Evolutionary conservation across 2,888 invertebrate species (phyloP).

Genomic region (Ophraella communa): DNA sequence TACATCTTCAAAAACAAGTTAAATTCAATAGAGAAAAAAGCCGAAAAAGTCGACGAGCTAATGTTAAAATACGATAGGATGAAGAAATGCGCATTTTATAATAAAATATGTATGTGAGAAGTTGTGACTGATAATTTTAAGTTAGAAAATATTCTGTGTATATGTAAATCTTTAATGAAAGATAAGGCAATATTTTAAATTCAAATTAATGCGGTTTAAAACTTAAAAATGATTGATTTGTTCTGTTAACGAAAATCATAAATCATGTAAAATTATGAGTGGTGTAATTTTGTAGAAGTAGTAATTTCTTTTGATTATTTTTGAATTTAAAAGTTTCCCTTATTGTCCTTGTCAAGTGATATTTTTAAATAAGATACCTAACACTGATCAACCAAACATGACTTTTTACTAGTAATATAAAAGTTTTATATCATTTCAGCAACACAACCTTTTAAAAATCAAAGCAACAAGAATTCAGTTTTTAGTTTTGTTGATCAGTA

Average conservation of each 20-base stretch:
- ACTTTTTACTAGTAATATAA: too few relatives aligned
- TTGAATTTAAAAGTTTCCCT: not conserved
- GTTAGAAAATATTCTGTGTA: slow-evolving; percentile 15
- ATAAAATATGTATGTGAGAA: slow-evolving; percentile 41
- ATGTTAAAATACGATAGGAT: slow-evolving; percentile 41
- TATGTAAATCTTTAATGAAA: slow-evolving; percentile 33
- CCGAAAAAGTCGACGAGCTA: slow-evolving; percentile 48
- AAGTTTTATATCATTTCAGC: too few relatives aligned
- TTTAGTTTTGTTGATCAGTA: too few relatives aligned
- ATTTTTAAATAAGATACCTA: slow-evolving; percentile 18
- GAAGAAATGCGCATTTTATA: slow-evolving; percentile 41
- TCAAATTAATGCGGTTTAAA: not conserved
- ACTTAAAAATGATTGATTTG: too few relatives aligned
- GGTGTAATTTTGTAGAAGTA: too few relatives aligned
- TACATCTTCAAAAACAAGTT: slow-evolving; percentile 47
- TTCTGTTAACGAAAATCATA: too few relatives aligned
- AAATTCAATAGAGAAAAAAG: slow-evolving; percentile 46
- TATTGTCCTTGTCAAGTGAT: slow-evolving; percentile 18
- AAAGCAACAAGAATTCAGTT: too few relatives aligned
- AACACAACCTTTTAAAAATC: too few relatives aligned
- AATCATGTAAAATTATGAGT: too few relatives aligned
- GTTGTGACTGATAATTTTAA: slow-evolving; percentile 35
- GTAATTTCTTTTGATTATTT: not conserved
- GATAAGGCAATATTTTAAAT: slow-evolving; percentile 1
- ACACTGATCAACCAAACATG: too few relatives aligned